Evolutionary conservation across 2,113 vertebrate species (phyloP), one percentile per base, ranked within the genome.

Genomic region (Hoplias malabaricus): DNA sequence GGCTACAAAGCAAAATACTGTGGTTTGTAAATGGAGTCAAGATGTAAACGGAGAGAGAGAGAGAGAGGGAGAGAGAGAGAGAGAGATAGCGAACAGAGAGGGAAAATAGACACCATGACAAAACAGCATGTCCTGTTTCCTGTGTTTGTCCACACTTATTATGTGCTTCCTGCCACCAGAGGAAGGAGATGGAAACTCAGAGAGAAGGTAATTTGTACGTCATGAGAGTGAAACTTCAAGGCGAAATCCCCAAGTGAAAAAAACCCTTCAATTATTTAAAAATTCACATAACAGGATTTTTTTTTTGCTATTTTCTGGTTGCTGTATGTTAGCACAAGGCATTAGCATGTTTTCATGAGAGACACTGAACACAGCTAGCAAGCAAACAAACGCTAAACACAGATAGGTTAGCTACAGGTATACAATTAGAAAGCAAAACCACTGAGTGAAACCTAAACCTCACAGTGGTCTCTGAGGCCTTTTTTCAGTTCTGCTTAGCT

Each of bases 61-160:
- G n/a, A n/a, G 36, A 14, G 36, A n/a, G 43, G 23, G 12, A 43
- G 70, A 66, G 63, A 62, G 9, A 31, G 43, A 54, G 29, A 23
- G 38, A 57, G 38, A 25, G 59, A 12, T 21, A 21, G 48, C 29
- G 13, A 29, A 25, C 56, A 46, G 56, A 61, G 43, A 43, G 31
- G 0, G 57, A 76, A 84, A 86, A 84, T 89, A 85, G 87, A 84
- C 88, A 87, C 79, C 54, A 38, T 83, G 87, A 85, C 88, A 84
- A 75, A 33, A 84, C 83, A 83, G 78, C 74, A 86, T 69, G 83
- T 92, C 90, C 89, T 90, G 90, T 89, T 93, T 93, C 92, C 92
- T 90, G 89, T 91, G 90, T 93, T 93, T 93, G 92, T 93, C 87
- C 87, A 53, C 80, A 79, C 75, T 88, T 85, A 87, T 92, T 88